Evolutionary conservation across 2,888 invertebrate species (phyloP).

Genomic region (Epinotia bilunana): DNA sequence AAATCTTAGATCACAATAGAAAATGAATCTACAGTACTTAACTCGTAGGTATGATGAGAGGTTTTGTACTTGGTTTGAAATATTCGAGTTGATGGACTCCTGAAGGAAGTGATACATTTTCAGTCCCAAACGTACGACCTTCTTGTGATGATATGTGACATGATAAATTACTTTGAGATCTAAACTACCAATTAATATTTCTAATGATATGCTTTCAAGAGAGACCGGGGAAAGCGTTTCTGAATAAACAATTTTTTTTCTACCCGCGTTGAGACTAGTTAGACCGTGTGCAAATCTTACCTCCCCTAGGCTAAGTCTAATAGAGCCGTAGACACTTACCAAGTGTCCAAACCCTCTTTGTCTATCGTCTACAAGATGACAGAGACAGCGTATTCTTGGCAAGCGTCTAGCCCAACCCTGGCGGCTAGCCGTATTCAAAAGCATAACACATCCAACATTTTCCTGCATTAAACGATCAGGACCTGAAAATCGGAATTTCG

Average conservation of each 20-base stretch:
- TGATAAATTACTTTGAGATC: slow-evolving; percentile 42
- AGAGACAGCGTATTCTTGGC: slow-evolving; percentile 17
- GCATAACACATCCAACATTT: slow-evolving; percentile 23
- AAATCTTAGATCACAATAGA: slow-evolving; percentile 43
- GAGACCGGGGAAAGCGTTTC: slow-evolving; percentile 36
- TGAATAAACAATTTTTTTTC: slow-evolving; percentile 15
- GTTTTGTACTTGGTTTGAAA: slow-evolving; percentile 41
- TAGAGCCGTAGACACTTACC: background rate
- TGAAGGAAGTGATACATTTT: slow-evolving; percentile 27
- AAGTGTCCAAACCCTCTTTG: background rate
- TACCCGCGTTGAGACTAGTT: slow-evolving; percentile 16
- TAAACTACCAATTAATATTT: slow-evolving; percentile 41
- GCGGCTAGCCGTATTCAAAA: slow-evolving; percentile 31
- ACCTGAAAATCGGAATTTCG: slow-evolving; percentile 45
- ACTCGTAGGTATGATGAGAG: slow-evolving; percentile 38
- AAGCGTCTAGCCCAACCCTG: slow-evolving; percentile 7
- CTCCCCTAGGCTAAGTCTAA: slow-evolving; percentile 13
- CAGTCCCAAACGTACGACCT: slow-evolving; percentile 36
- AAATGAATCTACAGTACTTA: slow-evolving; percentile 33
- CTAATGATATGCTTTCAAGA: slow-evolving; percentile 43
- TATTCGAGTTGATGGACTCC: slow-evolving; percentile 30
- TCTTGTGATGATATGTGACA: slow-evolving; percentile 41
- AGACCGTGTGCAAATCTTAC: slow-evolving; percentile 27
- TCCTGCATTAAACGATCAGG: slow-evolving; percentile 44
- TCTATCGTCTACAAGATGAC: background rate